Evolutionary conservation across 2,888 invertebrate species (phyloP), one percentile per base, ranked within the genome.

Genomic region (Eristalinus sepulchralis): DNA sequence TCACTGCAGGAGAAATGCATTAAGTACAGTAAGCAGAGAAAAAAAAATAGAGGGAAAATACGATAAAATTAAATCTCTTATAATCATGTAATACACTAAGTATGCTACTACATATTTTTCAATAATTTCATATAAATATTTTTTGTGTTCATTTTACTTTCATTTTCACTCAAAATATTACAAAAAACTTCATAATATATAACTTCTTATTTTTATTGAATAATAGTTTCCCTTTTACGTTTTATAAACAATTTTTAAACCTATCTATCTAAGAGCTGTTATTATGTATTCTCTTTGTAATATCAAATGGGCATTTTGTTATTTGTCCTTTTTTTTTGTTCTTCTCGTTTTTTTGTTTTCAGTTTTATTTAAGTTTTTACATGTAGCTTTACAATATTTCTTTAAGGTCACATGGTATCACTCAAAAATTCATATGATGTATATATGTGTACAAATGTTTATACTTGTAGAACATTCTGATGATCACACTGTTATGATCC

Each of bases 371-470:
- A n/a, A 62, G 62, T 80, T 62, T 73, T 64, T 81, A 81, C 63
- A 59, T 66, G 73, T 73, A n/a, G 47, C 71, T 66, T 83, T 83
- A 83, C 79, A 87, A 83, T 88, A 88, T 89, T 89, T 88, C 88
- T 89, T 90, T 92, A 92, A 92, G 92, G 92, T 92, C 92, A 92
- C 92, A 91, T 92, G 91, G 90, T 92, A 92, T 92, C 92, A 92
- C 92, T 92, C 90, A 92, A 90, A 91, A 90, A 89, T 88, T 88
- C 83, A 88, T 86, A 79, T 83, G 82, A 78, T 79, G 4, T 66
- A 63, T 71, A 62, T 68, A 77, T 68, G 64, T 76, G 60, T 84
- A 70, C 57, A 81, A 60, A 79, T 76, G 62, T 72, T 68, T 86
- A 72, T 76, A 36, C 83, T 83, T 76, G 68, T 72, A 70, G 82